Evolutionary conservation across 2,113 vertebrate genomes (phyloP), one percentile per base, ranked within the genome.

Genomic region (Sylvia atricapilla): DNA sequence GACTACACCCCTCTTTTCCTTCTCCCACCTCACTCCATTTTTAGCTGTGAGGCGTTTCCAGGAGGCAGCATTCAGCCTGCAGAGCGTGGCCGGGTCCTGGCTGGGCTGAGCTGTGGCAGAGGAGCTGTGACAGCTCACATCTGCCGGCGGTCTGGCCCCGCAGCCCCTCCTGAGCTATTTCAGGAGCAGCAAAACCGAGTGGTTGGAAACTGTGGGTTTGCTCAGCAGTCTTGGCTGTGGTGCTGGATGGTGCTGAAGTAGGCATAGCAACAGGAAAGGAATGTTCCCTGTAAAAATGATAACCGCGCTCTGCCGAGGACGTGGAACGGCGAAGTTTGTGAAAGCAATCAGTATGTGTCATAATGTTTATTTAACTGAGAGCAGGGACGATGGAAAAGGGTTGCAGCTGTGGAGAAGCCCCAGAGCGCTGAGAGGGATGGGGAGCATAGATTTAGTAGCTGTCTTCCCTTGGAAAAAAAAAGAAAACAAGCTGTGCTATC

Each of bases 311-410:
- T 39, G 85, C 66, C 14, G 93, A 75, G 94, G 93, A 95, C 77
- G 67, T 81, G 90, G 76, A 96, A 52, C 94, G 93, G 95, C 22
- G 3, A 86, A 93, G 95, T 97, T 97, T 97, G 88, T 97, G 94
- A 96, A 94, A 96, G 95, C 90, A 92, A 95, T 96, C 94, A 82
- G 87, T 94, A 90, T 77, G 96, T 97, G 96, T 96, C 96, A 97
- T 90, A 94, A 94, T 95, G 96, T 97, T 97, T 97, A 94, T 95
- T 96, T 97, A 97, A 97, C 92, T 91, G 93, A 90, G 92, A 97
- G 89, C 92, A 94, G 94, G 82, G 90, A 96, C 59, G 81, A 52
- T 90, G 93, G 93, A 94, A 96, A 97, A 97, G 84, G 64, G 3
- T 91, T 90, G 76, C 96, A 97, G 96, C 97, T 97, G 96, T 94